Evolutionary conservation across 2,113 vertebrate genomes (phyloP).

Genomic region (Ceyx melanurus): DNA sequence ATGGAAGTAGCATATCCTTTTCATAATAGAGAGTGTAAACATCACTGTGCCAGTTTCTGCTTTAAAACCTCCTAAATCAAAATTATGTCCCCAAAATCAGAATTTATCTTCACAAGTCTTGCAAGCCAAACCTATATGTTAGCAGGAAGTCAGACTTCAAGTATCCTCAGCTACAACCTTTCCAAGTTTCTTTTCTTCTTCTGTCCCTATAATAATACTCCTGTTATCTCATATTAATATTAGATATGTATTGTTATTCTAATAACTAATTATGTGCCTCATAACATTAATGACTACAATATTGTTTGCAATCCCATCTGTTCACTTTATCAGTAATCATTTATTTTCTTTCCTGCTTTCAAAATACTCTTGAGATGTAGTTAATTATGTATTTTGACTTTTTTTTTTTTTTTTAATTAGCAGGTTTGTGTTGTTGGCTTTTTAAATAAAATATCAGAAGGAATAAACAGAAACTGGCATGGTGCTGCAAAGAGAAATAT

Average conservation of each 20-base stretch:
- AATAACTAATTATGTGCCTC: constrained; percentile 47
- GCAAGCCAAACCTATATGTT: neutral
- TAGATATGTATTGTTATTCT: constrained; percentile 40
- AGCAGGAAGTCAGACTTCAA: neutral
- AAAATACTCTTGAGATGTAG: constrained; percentile 13
- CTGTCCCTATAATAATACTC: neutral
- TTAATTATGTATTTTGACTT: constrained; percentile 1
- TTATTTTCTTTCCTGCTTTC: constrained; percentile 41
- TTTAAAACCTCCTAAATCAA: neutral
- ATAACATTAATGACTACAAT: constrained; percentile 40
- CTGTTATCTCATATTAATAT: constrained; percentile 29
- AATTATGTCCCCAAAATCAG: neutral
- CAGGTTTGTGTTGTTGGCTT: neutral
- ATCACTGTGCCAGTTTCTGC: neutral
- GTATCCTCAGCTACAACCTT: neutral
- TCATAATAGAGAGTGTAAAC: neutral
- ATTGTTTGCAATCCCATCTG: constrained; percentile 42
- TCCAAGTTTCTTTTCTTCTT: neutral
- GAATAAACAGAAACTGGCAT: neutral
- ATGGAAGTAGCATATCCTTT: neutral
- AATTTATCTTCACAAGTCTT: neutral
- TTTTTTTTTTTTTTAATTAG: constrained; percentile 18
- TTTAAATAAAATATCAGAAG: neutral
- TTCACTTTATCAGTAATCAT: constrained; percentile 4
- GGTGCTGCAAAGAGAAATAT: neutral